Conservation (phyloP, 2,113 vertebrate species). For the Uria lomvia region DNA sequence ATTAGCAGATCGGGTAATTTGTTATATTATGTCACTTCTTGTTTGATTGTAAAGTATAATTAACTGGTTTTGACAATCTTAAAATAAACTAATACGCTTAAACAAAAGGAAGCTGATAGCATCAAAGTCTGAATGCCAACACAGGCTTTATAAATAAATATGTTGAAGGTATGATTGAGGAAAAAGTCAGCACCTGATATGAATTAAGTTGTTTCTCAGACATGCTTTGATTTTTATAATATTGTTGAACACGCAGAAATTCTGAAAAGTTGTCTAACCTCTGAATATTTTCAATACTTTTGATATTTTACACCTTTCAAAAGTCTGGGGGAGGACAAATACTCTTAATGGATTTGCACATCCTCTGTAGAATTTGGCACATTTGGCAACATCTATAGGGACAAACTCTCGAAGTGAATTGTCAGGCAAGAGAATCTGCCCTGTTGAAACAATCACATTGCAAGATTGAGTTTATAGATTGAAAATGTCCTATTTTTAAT, state of each 20-base stretch:
- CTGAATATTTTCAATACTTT: not conserved
- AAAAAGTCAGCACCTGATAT: constrained; percentile 18
- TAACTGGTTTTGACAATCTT: constrained; percentile 48
- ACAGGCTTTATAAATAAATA: not conserved
- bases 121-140: constrained; percentile 33
- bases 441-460: not conserved
- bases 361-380: not conserved
- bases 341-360: not conserved
- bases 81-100: constrained; percentile 41
- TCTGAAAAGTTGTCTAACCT: not conserved
- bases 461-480: not conserved
- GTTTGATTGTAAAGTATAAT: constrained; percentile 35
- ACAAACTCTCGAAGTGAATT: not conserved
- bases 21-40: constrained; percentile 49
- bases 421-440: not conserved
- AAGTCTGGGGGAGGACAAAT: not conserved
- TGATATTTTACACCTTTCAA: not conserved
- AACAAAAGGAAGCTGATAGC: constrained; percentile 51
- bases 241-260: not conserved
- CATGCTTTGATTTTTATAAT: not conserved
- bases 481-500: not conserved
- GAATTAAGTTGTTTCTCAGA: constrained; percentile 11
- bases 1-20: constrained; percentile 87
- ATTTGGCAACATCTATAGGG: not conserved
- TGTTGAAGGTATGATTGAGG: not conserved